Evolutionary conservation across 2,888 invertebrate genomes (phyloP).

Genomic region (Mimumesa dahlbomi): DNA sequence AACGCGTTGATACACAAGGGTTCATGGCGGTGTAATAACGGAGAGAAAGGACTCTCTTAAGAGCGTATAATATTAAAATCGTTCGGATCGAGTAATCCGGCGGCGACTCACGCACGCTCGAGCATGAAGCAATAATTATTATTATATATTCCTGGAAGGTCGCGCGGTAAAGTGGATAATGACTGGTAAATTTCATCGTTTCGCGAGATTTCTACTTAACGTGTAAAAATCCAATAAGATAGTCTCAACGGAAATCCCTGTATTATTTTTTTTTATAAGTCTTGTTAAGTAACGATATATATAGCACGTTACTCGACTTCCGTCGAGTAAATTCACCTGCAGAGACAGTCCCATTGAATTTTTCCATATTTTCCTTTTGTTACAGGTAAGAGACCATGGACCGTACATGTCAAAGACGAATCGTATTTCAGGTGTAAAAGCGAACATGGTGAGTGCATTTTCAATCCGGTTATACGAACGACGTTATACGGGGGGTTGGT

Average conservation of each 20-base stretch:
- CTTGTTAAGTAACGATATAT: too few relatives aligned
- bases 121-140: slow-evolving; percentile 46
- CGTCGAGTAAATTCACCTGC: too few relatives aligned
- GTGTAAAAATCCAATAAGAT: too few relatives aligned
- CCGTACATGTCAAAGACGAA: slow-evolving; percentile 12
- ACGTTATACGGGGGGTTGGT: slow-evolving; percentile 33
- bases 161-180: slow-evolving; percentile 43
- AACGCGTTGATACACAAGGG: slow-evolving; percentile 50
- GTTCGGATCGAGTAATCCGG: slow-evolving; percentile 27
- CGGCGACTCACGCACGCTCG: slow-evolving; percentile 28
- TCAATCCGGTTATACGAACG: slow-evolving; percentile 28
- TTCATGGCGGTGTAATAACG: slow-evolving; percentile 33
- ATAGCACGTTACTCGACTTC: too few relatives aligned
- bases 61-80: slow-evolving; percentile 38
- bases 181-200: slow-evolving; percentile 26
- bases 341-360: too few relatives aligned
- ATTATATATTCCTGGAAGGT: slow-evolving; percentile 44
- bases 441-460: slow-evolving; percentile 15
- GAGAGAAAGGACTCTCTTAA: slow-evolving; percentile 23
- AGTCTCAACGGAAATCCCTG: too few relatives aligned
- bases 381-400: slow-evolving; percentile 56
- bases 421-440: slow-evolving; percentile 5
- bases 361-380: slow-evolving; percentile 45
- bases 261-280: too few relatives aligned
- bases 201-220: slow-evolving; percentile 4